Percentiles rank a stretch among this genome's conserved stretches.
phyloP scores from a whole-genome alignment of 1,140 invertebrate species.

The Hormaphis cornu region DNA sequence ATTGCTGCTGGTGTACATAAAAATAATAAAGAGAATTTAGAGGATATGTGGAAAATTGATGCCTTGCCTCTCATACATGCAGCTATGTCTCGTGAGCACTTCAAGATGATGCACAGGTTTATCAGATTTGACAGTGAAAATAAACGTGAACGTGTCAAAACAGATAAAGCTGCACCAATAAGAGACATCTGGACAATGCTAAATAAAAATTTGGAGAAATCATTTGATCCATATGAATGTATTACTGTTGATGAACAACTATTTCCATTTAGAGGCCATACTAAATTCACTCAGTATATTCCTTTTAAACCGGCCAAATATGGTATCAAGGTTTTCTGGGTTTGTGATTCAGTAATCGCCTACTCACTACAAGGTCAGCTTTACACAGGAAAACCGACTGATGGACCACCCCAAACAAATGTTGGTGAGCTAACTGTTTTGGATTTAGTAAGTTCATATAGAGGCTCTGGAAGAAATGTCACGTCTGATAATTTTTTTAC shows the following conservation, averaged over 20 bases:
- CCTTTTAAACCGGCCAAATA: not conserved
- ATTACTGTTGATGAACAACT: not conserved
- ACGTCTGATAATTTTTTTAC: conserved; percentile 45
- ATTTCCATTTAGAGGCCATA: not conserved
- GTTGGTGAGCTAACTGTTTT: not conserved
- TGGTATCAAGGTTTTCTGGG: not conserved
- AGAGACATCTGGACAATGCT: not conserved
- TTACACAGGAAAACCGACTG: not conserved
- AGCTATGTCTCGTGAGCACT: not conserved
- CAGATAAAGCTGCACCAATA: not conserved
- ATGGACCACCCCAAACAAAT: not conserved
- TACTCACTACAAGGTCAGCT: not conserved
- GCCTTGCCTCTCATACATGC: not conserved
- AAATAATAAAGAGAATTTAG: not conserved
- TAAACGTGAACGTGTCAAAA: not conserved
- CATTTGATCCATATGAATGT: not conserved
- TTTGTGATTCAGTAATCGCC: not conserved
- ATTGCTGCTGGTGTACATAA: not conserved
- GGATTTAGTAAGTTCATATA: not conserved
- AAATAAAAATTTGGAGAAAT: not conserved
- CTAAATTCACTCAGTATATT: not conserved
- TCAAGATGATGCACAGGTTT: not conserved
- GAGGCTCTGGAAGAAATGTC: conserved; percentile 37
- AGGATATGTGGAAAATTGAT: not conserved
- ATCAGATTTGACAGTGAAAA: not conserved